A percentile compares a stretch with the other conserved stretches of the same genome.
Evolutionary conservation across 2,797 vertebrate genomes (phyloP).

Genomic region (Gambusia yucatana): DNA sequence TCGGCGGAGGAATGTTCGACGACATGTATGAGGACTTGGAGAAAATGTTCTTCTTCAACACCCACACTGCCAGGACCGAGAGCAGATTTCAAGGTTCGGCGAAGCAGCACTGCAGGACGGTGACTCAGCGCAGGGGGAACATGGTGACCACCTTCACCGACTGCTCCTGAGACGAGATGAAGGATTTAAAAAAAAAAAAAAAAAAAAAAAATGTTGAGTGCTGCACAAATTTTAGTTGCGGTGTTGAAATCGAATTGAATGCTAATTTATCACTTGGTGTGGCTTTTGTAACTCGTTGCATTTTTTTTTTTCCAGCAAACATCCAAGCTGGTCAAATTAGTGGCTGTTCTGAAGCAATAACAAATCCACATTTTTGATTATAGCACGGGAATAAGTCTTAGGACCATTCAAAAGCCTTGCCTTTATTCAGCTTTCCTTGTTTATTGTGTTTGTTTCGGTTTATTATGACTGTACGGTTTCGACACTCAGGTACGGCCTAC

Average conservation of each 20-base stretch:
- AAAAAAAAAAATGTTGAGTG: neutral
- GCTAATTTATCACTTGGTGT: constrained; percentile 67
- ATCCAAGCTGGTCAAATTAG: constrained; percentile 38
- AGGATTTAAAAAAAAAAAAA: neutral
- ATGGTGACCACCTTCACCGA: constrained; percentile 98
- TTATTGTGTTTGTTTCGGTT: constrained; percentile 53
- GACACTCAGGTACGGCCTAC: constrained; percentile 52
- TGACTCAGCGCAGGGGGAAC: constrained; percentile 95
- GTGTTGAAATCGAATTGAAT: constrained; percentile 56
- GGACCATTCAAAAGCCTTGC: constrained; percentile 34
- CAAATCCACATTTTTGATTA: constrained; percentile 30
- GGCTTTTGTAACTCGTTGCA: constrained; percentile 40
- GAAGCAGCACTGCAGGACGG: constrained; percentile 95
- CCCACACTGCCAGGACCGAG: constrained; percentile 84
- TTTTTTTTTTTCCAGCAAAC: constrained; percentile 49
- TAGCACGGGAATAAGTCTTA: constrained; percentile 18
- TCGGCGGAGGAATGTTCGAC: constrained; percentile 84
- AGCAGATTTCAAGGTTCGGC: constrained; percentile 86
- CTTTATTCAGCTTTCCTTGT: constrained; percentile 30
- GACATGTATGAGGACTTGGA: constrained; percentile 96
- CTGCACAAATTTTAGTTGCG: constrained; percentile 19
- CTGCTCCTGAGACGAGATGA: constrained; percentile 66
- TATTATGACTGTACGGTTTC: constrained; percentile 26
- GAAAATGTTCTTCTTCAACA: constrained; percentile 95
- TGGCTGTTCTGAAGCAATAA: constrained; percentile 67